These are phyloP conservation scores for Leptinotarsa undecemlineata DNA, from an alignment of 1,140 invertebrate genomes.

Conservation along the genomic window DNA sequence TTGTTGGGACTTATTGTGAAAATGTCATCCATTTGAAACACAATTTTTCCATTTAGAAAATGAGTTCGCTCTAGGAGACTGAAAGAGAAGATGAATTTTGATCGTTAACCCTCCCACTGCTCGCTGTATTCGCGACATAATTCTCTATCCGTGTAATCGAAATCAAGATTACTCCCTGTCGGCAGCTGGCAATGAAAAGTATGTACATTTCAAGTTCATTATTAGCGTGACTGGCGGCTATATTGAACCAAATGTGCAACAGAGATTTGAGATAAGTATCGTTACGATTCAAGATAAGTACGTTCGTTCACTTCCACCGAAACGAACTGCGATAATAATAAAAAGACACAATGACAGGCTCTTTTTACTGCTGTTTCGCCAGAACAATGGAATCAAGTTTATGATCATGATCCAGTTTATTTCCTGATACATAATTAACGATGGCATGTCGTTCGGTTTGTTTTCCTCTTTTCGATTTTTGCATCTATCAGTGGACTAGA, in stretches of 20 bases:
- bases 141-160: not conserved
- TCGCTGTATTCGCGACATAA: too few species aligned
- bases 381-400: constrained; percentile 1
- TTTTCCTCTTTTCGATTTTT: not conserved
- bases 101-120: too few species aligned
- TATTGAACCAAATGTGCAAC: constrained; percentile 3
- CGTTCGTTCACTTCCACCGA: not conserved
- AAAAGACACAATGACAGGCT: not conserved
- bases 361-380: not conserved
- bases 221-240: constrained; percentile 1
- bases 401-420: not conserved
- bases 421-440: constrained; percentile 5
- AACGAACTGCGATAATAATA: not conserved
- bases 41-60: too few species aligned
- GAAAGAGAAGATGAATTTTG: too few species aligned
- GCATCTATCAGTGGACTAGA: not conserved
- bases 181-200: constrained; percentile 7
- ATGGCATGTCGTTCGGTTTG: not conserved
- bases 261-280: constrained; percentile 1
- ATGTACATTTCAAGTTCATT: constrained; percentile 4
- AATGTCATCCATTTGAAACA: too few species aligned
- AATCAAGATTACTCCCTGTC: constrained; percentile 1
- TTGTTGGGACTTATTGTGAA: too few species aligned
- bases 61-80: too few species aligned
- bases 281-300: not conserved